Evolutionary conservation across 2,113 vertebrate species (phyloP), one percentile per base, ranked within the genome.

Genomic region (Capricornis sumatraensis): DNA sequence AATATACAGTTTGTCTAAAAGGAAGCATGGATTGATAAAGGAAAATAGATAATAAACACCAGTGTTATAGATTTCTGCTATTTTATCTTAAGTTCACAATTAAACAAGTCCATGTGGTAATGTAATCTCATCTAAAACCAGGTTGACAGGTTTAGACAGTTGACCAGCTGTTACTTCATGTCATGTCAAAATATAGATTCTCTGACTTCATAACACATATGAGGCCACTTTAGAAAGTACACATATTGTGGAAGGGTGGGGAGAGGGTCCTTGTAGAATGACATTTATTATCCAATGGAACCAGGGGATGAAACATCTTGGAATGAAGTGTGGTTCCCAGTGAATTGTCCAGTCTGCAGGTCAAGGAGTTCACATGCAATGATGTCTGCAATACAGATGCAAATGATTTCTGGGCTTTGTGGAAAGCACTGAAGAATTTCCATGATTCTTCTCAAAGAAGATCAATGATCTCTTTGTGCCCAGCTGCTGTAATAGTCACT

Each of bases 161-260:
- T 96, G 92, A 88, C 53, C 47, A 92, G 95, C 67, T 97, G 33
- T 71, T 97, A 94, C 93, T 97, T 95, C 64, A 92, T 74, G 43
- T 90, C 91, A 81, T 89, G 62, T 95, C 67, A 96, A 94, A 96
- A 94, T 57, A 91, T 30, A 90, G 83, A 87, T 71, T 93, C 91
- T 94, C 64, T 97, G 78, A 87, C 40, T 93, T 95, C 62, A 79
- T 47, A 94, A 92, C 36, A 95, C 36, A 94, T 19, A 89, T 23
- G 47, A 89, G 36, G 53, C 47, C 23, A 53, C 89, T 90, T 93
- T 93, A 55, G 40, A 85, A 85, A 96, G 50, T 33, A 94, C 79
- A 55, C 58, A 71, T 64, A 74, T 30, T 84, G 45, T 21, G 27
- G 50, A 62, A 94, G n/a, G 0, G 43, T 74, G 19, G 19, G 40